Evolutionary conservation across 2,797 vertebrate genomes (phyloP).

Genomic region (Sphenopsis melanotis): DNA sequence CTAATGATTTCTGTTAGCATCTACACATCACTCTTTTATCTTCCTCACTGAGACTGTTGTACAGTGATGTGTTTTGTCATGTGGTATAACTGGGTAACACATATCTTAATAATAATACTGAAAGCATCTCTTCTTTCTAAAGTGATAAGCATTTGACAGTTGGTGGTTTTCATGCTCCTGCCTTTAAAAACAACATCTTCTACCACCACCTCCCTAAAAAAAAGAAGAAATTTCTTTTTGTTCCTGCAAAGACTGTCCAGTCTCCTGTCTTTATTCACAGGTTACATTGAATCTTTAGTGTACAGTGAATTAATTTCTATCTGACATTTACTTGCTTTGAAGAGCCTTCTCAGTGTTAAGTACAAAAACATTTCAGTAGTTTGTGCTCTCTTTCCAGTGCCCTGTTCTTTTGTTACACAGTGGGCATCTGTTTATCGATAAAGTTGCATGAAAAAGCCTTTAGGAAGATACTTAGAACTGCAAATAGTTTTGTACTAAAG

Average conservation of each 20-base stretch:
- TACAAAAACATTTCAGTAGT: neutral
- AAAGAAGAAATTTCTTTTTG: neutral
- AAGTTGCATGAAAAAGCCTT: neutral
- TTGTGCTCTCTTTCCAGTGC: neutral
- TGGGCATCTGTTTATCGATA: neutral
- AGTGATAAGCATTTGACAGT: neutral
- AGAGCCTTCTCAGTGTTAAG: neutral
- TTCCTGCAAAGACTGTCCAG: neutral
- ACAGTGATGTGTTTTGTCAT: neutral
- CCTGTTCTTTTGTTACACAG: neutral
- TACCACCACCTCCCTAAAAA: neutral
- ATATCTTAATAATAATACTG: neutral
- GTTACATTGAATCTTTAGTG: neutral
- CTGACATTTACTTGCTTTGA: neutral
- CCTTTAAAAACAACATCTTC: neutral
- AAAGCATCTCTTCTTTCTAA: neutral
- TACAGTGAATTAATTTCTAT: neutral
- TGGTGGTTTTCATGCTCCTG: neutral
- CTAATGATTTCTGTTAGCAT: neutral
- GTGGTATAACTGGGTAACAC: neutral
- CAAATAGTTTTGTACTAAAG: conserved; percentile 19
- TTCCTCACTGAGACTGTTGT: neutral
- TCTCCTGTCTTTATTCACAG: neutral
- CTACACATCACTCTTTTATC: neutral
- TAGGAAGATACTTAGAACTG: neutral